These are phyloP conservation scores for Myrmecobius fasciatus DNA, from an alignment of 2,113 vertebrate species.

Conservation along the genomic window DNA sequence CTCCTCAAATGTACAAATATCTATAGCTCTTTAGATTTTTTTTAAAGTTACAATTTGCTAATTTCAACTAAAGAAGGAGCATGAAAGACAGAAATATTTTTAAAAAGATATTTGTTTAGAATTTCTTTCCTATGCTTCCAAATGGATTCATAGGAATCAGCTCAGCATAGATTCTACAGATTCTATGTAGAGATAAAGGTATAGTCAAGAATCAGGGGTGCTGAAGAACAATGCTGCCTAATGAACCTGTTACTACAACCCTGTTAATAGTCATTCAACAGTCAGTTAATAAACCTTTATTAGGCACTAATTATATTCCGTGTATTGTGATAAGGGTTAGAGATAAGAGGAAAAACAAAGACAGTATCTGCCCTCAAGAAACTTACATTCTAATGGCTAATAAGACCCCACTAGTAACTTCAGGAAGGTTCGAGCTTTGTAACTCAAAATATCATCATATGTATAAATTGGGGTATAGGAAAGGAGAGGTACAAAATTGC, in stretches of 20 bases:
- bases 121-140: not conserved
- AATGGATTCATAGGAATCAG: not conserved
- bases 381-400: not conserved
- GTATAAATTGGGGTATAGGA: not conserved
- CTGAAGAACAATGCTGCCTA: not conserved
- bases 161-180: not conserved
- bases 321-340: not conserved
- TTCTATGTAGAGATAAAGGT: not conserved
- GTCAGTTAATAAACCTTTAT: not conserved
- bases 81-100: not conserved
- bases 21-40: not conserved
- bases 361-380: not conserved
- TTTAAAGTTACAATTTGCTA: not conserved
- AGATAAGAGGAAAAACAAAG: not conserved
- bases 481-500: not conserved
- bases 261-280: not conserved
- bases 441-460: not conserved
- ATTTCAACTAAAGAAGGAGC: not conserved
- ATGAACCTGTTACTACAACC: not conserved
- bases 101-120: not conserved
- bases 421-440: not conserved
- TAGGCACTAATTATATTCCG: not conserved
- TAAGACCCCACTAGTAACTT: not conserved
- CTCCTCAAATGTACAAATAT: not conserved
- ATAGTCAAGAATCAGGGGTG: not conserved